These are phyloP conservation scores for Oreochromis tanganicae DNA, from an alignment of 2,113 vertebrate species.

Conservation along the genomic window DNA sequence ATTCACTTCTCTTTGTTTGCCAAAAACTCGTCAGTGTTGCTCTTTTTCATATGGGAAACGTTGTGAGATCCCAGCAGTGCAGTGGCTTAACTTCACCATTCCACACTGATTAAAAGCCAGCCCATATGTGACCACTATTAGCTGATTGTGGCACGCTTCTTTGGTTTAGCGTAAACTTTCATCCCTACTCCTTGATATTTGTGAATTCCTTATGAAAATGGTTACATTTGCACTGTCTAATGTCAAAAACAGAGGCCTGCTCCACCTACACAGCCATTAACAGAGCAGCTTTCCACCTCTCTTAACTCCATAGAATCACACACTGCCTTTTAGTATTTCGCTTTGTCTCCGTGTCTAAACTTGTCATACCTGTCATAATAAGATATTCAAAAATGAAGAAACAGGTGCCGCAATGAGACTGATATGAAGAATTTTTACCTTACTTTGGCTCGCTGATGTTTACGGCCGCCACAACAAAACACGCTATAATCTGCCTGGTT, in stretches of 20 bases:
- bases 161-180: background rate
- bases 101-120: slow-evolving; percentile 29
- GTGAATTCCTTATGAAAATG: background rate
- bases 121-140: background rate
- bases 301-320: background rate
- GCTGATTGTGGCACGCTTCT: slow-evolving; percentile 10
- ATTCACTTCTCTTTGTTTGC: background rate
- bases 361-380: slow-evolving; percentile 50
- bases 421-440: slow-evolving; percentile 14
- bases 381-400: slow-evolving; percentile 44
- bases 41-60: background rate
- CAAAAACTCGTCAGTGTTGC: background rate
- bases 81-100: background rate
- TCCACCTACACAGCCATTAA: slow-evolving; percentile 36
- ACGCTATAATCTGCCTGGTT: background rate
- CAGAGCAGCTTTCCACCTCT: slow-evolving; percentile 4
- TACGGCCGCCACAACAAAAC: background rate
- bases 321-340: slow-evolving; percentile 16
- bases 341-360: slow-evolving; percentile 39
- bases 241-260: slow-evolving; percentile 37
- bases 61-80: slow-evolving; percentile 26
- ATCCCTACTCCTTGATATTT: background rate
- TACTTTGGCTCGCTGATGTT: background rate
- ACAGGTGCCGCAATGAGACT: slow-evolving; percentile 10
- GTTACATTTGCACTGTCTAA: slow-evolving; percentile 1